Evolutionary conservation across 2,888 invertebrate species (phyloP).

Genomic region (Cerastis rubricosa): DNA sequence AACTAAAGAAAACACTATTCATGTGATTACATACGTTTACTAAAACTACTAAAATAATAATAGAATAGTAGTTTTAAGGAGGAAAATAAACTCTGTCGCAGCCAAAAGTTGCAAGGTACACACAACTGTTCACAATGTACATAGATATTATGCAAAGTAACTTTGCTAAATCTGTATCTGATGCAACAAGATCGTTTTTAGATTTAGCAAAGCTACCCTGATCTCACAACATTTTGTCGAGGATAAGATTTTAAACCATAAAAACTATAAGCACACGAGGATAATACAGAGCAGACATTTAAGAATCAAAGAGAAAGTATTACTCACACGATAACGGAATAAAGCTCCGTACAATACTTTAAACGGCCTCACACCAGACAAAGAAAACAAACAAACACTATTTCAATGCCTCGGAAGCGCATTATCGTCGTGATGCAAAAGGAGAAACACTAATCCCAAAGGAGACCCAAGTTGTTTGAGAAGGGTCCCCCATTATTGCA

Average conservation of each 20-base stretch:
- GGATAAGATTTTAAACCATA: background rate
- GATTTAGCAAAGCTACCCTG: conserved; percentile 14
- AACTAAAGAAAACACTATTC: no score
- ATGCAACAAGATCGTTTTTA: conserved; percentile 36
- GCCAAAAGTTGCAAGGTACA: background rate
- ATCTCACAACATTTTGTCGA: background rate
- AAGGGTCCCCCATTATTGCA: conserved; percentile 61
- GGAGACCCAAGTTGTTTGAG: conserved; percentile 52
- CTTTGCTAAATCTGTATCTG: conserved; percentile 32
- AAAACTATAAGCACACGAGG: background rate
- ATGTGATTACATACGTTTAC: background rate
- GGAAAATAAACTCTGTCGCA: background rate
- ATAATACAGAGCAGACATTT: background rate
- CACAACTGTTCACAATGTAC: conserved; percentile 12
- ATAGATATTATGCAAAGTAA: conserved; percentile 24
- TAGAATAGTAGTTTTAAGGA: no score
- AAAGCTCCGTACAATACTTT: background rate
- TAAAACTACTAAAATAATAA: background rate
- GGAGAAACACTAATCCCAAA: conserved; percentile 52
- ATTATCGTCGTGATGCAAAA: conserved; percentile 57
- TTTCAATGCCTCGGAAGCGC: conserved; percentile 41
- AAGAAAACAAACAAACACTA: conserved; percentile 49
- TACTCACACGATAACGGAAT: background rate
- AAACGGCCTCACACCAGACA: conserved; percentile 18
- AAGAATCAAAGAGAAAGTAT: conserved; percentile 2